These are phyloP conservation scores for Diadophis punctatus DNA, from an alignment of 2,113 vertebrate species.

Conservation along the genomic window DNA sequence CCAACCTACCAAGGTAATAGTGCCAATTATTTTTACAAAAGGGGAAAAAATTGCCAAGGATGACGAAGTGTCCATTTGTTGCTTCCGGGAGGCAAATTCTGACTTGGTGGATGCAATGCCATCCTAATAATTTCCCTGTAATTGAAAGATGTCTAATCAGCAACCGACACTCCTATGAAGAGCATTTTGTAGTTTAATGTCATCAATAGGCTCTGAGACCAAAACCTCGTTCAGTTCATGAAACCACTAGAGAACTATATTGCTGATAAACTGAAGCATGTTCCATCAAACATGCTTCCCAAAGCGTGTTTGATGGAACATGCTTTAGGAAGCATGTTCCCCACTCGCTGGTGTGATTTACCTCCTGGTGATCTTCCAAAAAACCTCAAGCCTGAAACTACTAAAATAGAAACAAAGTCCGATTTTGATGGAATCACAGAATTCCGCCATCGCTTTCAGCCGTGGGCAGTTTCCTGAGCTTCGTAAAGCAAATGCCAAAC, in stretches of 20 bases:
- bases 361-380: constrained; percentile 63
- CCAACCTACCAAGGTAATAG: constrained; percentile 84
- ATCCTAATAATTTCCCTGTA: neutral
- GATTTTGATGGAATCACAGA: constrained; percentile 74
- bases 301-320: neutral
- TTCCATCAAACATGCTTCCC: neutral
- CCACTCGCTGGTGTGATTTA: constrained; percentile 75
- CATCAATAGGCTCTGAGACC: neutral
- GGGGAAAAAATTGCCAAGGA: neutral
- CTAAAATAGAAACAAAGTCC: constrained; percentile 32
- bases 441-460: constrained; percentile 75
- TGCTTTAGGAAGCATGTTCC: constrained; percentile 42
- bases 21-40: neutral
- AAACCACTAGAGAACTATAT: neutral
- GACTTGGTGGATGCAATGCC: neutral
- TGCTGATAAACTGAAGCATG: neutral
- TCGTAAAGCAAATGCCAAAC: constrained; percentile 32
- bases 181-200: neutral
- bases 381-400: constrained; percentile 69
- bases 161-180: neutral
- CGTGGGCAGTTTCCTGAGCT: constrained; percentile 61
- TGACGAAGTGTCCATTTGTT: neutral
- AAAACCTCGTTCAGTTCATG: neutral
- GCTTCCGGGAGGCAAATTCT: neutral
- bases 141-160: constrained; percentile 6